Conservation (phyloP, 2,113 vertebrate species). For the Etheostoma spectabile region DNA sequence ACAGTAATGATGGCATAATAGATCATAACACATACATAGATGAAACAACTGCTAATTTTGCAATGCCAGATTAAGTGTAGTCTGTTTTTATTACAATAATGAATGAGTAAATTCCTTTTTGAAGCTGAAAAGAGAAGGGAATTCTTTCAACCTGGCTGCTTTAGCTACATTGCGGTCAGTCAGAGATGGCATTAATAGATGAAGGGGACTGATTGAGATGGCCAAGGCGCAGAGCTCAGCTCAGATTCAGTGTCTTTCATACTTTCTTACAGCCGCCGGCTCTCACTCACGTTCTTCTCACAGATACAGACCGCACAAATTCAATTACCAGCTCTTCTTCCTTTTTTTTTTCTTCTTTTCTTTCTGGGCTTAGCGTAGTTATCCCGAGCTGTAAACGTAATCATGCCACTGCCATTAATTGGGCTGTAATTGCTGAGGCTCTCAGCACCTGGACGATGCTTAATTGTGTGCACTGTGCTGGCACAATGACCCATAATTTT, state of each 20-base stretch:
- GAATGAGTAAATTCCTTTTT: neutral
- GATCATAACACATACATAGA: no score
- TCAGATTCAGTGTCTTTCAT: conserved; percentile 35
- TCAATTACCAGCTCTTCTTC: conserved; percentile 78
- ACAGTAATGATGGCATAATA: neutral
- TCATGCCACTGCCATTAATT: conserved; percentile 87
- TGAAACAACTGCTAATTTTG: no score
- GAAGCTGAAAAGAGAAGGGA: conserved; percentile 26
- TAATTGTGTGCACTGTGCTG: conserved; percentile 88
- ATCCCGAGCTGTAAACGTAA: conserved; percentile 81
- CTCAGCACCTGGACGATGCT: conserved; percentile 87
- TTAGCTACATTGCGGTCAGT: conserved; percentile 49
- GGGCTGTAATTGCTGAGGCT: conserved; percentile 86
- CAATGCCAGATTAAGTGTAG: neutral
- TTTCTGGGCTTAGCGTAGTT: conserved; percentile 73
- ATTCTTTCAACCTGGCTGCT: conserved; percentile 25
- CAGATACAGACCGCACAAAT: conserved; percentile 71
- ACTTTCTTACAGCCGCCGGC: conserved; percentile 29
- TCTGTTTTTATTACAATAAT: neutral
- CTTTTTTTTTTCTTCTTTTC: neutral
- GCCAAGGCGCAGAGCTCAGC: conserved; percentile 28
- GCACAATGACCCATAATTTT: conserved; percentile 87
- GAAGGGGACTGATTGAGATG: conserved; percentile 18
- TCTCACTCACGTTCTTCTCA: conserved; percentile 52
- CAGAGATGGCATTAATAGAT: conserved; percentile 54